phyloP scores from a whole-genome alignment of 2,888 invertebrate species.

The Rhimphoctona megacephalus region DNA sequence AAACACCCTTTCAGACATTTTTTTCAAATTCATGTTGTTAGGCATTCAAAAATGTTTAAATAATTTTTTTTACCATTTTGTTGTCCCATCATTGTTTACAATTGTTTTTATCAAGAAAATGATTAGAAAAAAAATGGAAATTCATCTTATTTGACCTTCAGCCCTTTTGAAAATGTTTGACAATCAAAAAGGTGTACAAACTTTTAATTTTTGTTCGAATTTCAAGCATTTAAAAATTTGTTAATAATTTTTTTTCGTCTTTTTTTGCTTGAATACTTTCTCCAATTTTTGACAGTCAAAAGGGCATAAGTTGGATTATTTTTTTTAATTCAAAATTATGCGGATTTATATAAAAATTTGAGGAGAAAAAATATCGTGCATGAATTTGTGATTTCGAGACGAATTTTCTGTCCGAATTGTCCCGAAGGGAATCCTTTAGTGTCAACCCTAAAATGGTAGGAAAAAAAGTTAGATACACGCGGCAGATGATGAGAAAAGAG shows the following conservation, averaged over 20 bases:
- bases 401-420: slow-evolving; percentile 34
- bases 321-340: not conserved
- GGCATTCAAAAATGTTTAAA: not conserved
- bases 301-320: not conserved
- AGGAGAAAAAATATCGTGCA: not conserved
- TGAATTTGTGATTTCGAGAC: not conserved
- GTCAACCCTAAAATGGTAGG: slow-evolving; percentile 31
- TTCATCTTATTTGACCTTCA: not conserved
- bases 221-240: not conserved
- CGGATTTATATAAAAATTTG: not conserved
- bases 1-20: not conserved
- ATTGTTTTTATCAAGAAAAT: not conserved
- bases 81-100: not conserved
- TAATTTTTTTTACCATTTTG: not conserved
- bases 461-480: slow-evolving; percentile 45
- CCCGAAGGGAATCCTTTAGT: slow-evolving; percentile 1
- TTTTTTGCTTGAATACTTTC: no score
- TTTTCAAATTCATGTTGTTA: slow-evolving; percentile 2
- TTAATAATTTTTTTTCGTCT: no score
- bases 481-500: slow-evolving; percentile 73
- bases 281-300: not conserved
- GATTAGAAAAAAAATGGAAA: not conserved
- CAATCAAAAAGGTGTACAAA: not conserved
- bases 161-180: not conserved
- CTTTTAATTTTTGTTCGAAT: no score